Conservation (phyloP, 2,113 vertebrate species). For the Trichomycterus rosablanca region DNA sequence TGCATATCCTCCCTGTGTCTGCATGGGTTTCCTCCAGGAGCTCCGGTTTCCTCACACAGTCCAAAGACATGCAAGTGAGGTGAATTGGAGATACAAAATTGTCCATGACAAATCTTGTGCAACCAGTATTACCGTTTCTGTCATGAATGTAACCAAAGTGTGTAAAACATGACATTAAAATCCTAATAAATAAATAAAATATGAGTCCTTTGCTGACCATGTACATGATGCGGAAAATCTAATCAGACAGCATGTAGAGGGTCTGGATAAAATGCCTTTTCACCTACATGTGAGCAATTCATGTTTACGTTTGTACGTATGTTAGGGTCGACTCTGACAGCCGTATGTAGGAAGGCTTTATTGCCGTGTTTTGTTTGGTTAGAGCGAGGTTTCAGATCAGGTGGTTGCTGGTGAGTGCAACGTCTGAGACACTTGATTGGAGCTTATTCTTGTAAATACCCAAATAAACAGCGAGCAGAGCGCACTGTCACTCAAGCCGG, state of each 20-base stretch:
- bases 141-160: too few relatives aligned
- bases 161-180: too few relatives aligned
- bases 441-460: slow-evolving; percentile 63
- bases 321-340: slow-evolving; percentile 49
- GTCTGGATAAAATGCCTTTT: background rate
- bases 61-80: too few relatives aligned
- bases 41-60: too few relatives aligned
- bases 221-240: background rate
- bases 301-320: slow-evolving; percentile 44
- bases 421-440: slow-evolving; percentile 60
- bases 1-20: too few relatives aligned
- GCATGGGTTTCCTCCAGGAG: too few relatives aligned
- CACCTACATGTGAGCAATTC: slow-evolving; percentile 1
- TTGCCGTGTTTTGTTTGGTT: slow-evolving; percentile 50
- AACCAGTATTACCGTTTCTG: too few relatives aligned
- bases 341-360: slow-evolving; percentile 41
- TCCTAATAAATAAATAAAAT: too few relatives aligned
- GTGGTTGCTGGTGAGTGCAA: slow-evolving; percentile 53
- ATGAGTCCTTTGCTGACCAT: slow-evolving; percentile 1
- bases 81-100: too few relatives aligned
- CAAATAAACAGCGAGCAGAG: slow-evolving; percentile 65
- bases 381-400: slow-evolving; percentile 53
- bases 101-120: too few relatives aligned
- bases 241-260: background rate
- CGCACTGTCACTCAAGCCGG: slow-evolving; percentile 51